Evolutionary conservation across 2,888 invertebrate species (phyloP), one percentile per base, ranked within the genome.

Genomic region (Sphaerophoria rueppellii): DNA sequence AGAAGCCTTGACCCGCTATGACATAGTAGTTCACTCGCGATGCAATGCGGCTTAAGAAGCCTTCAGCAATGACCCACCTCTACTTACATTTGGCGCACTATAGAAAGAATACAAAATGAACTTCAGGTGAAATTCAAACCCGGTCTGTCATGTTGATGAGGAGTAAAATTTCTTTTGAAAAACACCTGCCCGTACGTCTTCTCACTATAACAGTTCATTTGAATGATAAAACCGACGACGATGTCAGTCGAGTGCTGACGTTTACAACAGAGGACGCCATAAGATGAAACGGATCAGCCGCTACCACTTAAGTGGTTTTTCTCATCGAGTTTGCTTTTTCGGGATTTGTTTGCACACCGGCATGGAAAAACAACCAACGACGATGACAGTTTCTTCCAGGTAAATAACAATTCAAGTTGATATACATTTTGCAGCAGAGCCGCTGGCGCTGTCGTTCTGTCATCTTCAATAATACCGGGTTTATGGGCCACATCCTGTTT

Each of bases 211-310:
- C 24, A 58, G 67, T 61, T 72, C 75, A 74, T 75, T 70, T 73
- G 63, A 11, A 63, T 9, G 67, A 54, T 43, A n/a, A n/a, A 58
- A 48, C 32, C 71, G 50, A 65, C 54, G 12, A 24, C 14, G 55
- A 24, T 9, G 43, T 43, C 43, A 43, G 24, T 24, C 24, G 24
- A 24, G 24, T 24, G 24, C 24, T 24, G 24, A 24, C 24, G 24
- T 24, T n/a, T n/a, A 24, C 24, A 24, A 24, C 24, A 24, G 24
- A 24, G 24, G 24, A 24, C 57, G 80, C 57, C 40, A 58, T 9
- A 69, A 82, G 82, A 82, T 82, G 79, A 83, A 83, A 79, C 83
- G 72, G 79, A 72, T 79, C 65, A 75, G 50, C 82, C 74, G 82
- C 82, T 60, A 50, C 65, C 24, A 16, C 63, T 71, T 70, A 74